These are phyloP conservation scores for Cephus rjabovi DNA, from an alignment of 2,888 invertebrate species.

Conservation along the genomic window DNA sequence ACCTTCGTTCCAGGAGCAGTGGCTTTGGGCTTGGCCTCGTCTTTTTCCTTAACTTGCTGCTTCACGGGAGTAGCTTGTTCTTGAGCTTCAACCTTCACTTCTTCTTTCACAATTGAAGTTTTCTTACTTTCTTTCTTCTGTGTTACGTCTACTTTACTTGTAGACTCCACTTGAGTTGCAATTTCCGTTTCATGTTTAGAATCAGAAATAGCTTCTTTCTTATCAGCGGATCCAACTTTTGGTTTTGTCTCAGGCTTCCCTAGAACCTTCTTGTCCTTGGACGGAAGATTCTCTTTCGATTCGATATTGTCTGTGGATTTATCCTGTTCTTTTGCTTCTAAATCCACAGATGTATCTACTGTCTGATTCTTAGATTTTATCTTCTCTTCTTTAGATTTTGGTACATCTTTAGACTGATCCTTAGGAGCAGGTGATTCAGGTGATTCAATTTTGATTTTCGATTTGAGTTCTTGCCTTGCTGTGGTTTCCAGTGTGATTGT, in stretches of 20 bases:
- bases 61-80: conserved; percentile 16
- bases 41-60: conserved; percentile 30
- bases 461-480: background rate
- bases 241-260: background rate
- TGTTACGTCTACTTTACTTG: background rate
- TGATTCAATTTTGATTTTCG: background rate
- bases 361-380: background rate
- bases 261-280: conserved; percentile 8
- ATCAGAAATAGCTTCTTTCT: background rate
- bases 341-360: background rate
- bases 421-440: conserved; percentile 2
- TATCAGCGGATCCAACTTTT: background rate
- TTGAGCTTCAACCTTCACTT: conserved; percentile 39
- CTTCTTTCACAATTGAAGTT: conserved; percentile 19
- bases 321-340: background rate
- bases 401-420: background rate
- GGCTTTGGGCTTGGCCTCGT: conserved; percentile 33
- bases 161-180: background rate
- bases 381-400: background rate
- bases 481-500: background rate
- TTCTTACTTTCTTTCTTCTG: conserved; percentile 8
- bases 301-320: background rate
- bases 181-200: background rate
- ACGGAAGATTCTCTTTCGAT: background rate
- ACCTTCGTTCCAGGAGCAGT: conserved; percentile 22